Conservation (phyloP, 1,140 invertebrate species). For the Zaprionus tsacasi region DNA sequence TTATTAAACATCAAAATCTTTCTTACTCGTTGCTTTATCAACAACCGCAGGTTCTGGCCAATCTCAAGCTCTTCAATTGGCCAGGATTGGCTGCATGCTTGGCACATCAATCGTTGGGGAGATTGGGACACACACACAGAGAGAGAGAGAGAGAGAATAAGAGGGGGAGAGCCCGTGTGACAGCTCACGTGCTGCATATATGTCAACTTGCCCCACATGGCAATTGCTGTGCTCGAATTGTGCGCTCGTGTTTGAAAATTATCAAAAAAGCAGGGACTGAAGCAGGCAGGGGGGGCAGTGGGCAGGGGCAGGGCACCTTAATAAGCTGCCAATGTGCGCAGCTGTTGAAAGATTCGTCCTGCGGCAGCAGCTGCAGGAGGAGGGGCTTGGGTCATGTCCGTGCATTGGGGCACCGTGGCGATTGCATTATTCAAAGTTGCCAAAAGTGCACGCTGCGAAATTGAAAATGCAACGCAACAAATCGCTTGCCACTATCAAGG, state of each 20-base stretch:
- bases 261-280: constrained; percentile 27
- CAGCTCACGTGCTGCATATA: constrained; percentile 71
- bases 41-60: not conserved
- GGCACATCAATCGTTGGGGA: constrained; percentile 49
- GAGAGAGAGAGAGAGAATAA: not conserved
- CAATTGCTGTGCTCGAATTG: constrained; percentile 55
- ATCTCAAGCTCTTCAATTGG: not conserved
- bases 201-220: constrained; percentile 71
- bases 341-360: constrained; percentile 16
- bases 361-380: not conserved
- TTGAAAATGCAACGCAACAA: constrained; percentile 81
- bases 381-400: constrained; percentile 15
- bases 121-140: constrained; percentile 26
- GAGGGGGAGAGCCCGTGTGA: not conserved
- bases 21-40: too few species aligned
- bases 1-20: too few species aligned
- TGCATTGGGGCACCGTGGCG: constrained; percentile 38
- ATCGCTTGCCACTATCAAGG: constrained; percentile 80
- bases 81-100: constrained; percentile 23
- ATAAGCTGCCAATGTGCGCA: constrained; percentile 68
- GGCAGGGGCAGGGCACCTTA: constrained; percentile 27
- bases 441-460: constrained; percentile 70
- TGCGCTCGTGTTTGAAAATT: constrained; percentile 69
- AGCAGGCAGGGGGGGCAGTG: too few species aligned
- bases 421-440: constrained; percentile 79